Evolutionary conservation across 2,113 vertebrate species (phyloP).

Genomic region (Oceanodroma tethys): DNA sequence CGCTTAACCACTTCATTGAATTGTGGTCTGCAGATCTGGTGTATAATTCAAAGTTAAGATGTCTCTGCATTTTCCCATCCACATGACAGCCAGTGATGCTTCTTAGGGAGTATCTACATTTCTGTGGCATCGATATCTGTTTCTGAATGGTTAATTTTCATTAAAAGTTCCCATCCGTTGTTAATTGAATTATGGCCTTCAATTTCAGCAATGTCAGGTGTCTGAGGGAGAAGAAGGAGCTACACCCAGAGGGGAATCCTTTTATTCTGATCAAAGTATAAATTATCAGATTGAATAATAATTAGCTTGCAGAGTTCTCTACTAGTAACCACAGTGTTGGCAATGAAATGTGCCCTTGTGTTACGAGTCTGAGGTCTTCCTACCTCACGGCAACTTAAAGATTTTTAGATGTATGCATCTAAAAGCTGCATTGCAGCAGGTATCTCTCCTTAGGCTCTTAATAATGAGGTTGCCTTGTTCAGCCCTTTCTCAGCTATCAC

Average conservation of each 20-base stretch:
- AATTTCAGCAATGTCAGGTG: not conserved
- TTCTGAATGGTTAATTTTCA: constrained; percentile 7
- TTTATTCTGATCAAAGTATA: constrained; percentile 12
- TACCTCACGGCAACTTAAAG: not conserved
- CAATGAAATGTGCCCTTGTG: not conserved
- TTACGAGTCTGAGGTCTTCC: not conserved
- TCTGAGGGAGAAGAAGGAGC: constrained; percentile 6
- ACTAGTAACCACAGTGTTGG: not conserved
- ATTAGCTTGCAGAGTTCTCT: not conserved
- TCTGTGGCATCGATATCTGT: constrained; percentile 8
- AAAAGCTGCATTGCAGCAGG: not conserved
- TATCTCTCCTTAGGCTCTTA: not conserved
- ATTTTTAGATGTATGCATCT: not conserved
- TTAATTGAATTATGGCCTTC: constrained; percentile 34
- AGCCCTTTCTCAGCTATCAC: not conserved
- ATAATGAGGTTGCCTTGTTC: not conserved
- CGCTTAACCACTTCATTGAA: not conserved
- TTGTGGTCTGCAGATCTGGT: not conserved
- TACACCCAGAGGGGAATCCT: not conserved
- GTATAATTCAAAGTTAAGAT: not conserved
- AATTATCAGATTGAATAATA: constrained; percentile 1
- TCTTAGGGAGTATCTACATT: not conserved
- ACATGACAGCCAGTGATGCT: not conserved
- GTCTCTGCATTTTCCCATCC: not conserved
- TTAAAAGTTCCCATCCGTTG: not conserved